Percentiles rank a stretch among this genome's conserved stretches.
Conservation (phyloP, 2,797 vertebrate species). For the Gymnocypris eckloni region DNA sequence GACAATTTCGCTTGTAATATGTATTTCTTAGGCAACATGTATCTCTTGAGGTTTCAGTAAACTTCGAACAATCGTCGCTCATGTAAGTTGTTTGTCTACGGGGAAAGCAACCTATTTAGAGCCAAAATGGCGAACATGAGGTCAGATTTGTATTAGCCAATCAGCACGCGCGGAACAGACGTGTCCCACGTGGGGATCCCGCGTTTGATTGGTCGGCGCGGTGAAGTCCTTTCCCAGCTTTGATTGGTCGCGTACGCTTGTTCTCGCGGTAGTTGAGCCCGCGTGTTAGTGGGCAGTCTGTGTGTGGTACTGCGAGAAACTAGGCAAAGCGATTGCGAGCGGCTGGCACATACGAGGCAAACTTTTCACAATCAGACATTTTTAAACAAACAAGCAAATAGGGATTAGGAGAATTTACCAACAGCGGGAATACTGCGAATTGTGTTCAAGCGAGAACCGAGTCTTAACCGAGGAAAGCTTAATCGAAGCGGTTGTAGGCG, state of each 20-base stretch:
- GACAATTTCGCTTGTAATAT: conserved; percentile 23
- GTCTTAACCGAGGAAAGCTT: conserved; percentile 66
- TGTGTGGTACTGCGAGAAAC: conserved; percentile 84
- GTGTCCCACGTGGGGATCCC: conserved; percentile 85
- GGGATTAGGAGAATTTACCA: conserved; percentile 60
- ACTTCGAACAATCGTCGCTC: conserved; percentile 75
- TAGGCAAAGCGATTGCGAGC: conserved; percentile 65
- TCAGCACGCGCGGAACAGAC: conserved; percentile 55
- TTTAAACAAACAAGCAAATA: conserved; percentile 50
- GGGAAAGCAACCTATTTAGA: conserved; percentile 76
- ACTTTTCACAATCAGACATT: conserved; percentile 64
- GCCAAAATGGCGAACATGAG: conserved; percentile 88
- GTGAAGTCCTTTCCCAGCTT: conserved; percentile 68
- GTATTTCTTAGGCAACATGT: conserved; percentile 34
- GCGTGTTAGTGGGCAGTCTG: conserved; percentile 86
- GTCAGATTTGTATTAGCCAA: conserved; percentile 76
- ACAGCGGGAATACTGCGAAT: conserved; percentile 57
- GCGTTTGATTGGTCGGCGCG: conserved; percentile 69
- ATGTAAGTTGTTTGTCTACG: conserved; percentile 77
- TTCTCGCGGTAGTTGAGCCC: conserved; percentile 85
- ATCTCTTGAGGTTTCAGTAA: conserved; percentile 56
- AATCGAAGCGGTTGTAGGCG: conserved; percentile 59
- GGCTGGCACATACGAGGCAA: conserved; percentile 65
- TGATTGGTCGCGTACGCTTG: conserved; percentile 78
- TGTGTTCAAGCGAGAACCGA: conserved; percentile 64